Evolutionary conservation across 1,140 invertebrate genomes (phyloP), one percentile per base, ranked within the genome.

Genomic region (Glomeris maerens): DNA sequence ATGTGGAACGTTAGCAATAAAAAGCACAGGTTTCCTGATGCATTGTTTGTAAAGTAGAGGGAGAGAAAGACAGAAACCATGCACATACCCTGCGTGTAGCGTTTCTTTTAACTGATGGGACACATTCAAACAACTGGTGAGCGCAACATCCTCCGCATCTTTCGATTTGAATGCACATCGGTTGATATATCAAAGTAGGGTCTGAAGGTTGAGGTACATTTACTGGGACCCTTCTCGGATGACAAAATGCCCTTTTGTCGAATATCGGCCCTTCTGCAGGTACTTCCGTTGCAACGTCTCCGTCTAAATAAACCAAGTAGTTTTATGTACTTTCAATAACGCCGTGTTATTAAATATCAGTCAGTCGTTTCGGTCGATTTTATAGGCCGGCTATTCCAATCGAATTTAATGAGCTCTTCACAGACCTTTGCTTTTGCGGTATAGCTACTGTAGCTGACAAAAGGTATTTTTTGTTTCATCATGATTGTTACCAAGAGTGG

Each of bases 81-180:
- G 17, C 4, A 4, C 36, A n/a, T 44, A 50, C 49, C 40, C 45
- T 50, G 28, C 49, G 3, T 3, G 49, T 25, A 5, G 49, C 49
- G 22, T 50, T 50, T 45, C 41, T 2, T 45, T 28, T 25, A 28
- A 50, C 3, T 4, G 40, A 50, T 1, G 81, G 74, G 52, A 80
- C 77, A 59, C 81, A 84, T 2, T 68, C 66, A 13, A 80, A 66
- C 38, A 78, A 56, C n/a, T 66, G 57, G 41, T 76, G 73, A 1
- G 64, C 62, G 57, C 81, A 84, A 60, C 81, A 84, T 1, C 81
- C 81, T 10, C 77, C 75, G 60, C 81, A 84, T 52, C 77, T 70
- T 52, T 77, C 75, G 2, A 84, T 64, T 39, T 78, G 60, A 1
- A 78, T 79, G 57, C 81, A 84, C 25, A 66, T 61, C 0, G 81